Base-by-base conservation (phyloP, 2,888 invertebrate species). In the Clusia tigrina region DNA sequence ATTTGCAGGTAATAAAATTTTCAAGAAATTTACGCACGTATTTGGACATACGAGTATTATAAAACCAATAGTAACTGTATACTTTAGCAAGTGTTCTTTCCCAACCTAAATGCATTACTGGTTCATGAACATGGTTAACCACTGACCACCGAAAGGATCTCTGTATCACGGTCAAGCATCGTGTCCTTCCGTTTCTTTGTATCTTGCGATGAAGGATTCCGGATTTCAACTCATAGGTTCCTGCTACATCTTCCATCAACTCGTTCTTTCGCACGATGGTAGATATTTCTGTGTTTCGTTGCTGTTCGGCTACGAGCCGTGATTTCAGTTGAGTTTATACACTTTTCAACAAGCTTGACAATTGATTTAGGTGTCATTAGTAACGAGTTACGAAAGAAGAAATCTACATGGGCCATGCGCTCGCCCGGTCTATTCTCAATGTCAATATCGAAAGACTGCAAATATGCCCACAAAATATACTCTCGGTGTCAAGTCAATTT, bases 11-110 rank as follows among this genome's bases (percentile, higher is more conserved):
- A 20, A 60, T 60, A 10, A 38, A 53, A 18, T 60, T 57, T 10
- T 60, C 56, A 3, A 64, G 25, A 24, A 63, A 58, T 55, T 60
- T 64, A 23, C 61, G 61, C 12, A 61, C 61, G 38, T 61, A 64
- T 24, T 64, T 65, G 2, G 60, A 54, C 53, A 65, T n/a, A n/a
- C n/a, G n/a, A n/a, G n/a, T 53, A 20, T 52, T 9, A 12, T 59
- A 58, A 37, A 63, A 59, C 63, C 63, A 63, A 54, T 62, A 58
- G 32, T 51, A 51, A 15, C 23, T 26, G 52, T 58, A 58, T 9
- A 48, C 18, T 25, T 48, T 58, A 15, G 42, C 46, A 3, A 58
- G 32, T 2, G 58, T 48, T 26, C 26, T 58, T 20, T 42, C 51
- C 58, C 51, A 58, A 12, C 58, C 25, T 20, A 58, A n/a, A 15